Evolutionary conservation across 2,113 vertebrate genomes (phyloP), one percentile per base, ranked within the genome.

Genomic region (Chelonoidis abingdonii): DNA sequence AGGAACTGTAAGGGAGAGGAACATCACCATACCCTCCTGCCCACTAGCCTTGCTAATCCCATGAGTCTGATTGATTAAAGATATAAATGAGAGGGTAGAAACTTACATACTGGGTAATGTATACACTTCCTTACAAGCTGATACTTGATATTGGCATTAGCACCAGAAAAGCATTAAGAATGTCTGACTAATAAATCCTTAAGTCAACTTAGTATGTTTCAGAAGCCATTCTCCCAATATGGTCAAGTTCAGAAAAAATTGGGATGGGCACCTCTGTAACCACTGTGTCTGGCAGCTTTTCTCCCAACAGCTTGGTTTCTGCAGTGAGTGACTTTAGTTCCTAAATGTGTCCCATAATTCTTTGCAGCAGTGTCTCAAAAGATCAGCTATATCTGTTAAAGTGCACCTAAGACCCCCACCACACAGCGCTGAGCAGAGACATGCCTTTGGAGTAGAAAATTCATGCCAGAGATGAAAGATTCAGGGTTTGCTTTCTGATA

Each of bases 231-330:
- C 54, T 89, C 83, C 21, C 84, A 83, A 13, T 41, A 85, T 81
- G 17, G 88, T 86, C 88, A 97, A 97, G 94, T 89, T 87, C 86
- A 93, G 90, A 82, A 90, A 84, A 94, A 21, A 82, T n/a, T 93
- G 87, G 93, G 76, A 80, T 89, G 3, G 14, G 94, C 62, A 90
- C 84, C 31, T 49, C 69, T 10, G 27, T 94, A 96, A 95, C 86
- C 80, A 95, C 80, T 88, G 87, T 94, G 94, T 85, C 94, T 91
- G 90, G 94, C 87, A 95, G 81, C 86, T 97, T 97, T 95, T 84
- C 90, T 96, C 90, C 85, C 87, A 88, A 52, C n/a, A n/a, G 84
- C 1, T 24, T 92, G 93, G 89, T 93, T 5, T 80, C 44, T 78
- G 89, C 21, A 56, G 69, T 35, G 17, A 65, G 19, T 6, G 50